phyloP scores from a whole-genome alignment of 1,140 invertebrate genomes.

The Anastatus disparis region DNA sequence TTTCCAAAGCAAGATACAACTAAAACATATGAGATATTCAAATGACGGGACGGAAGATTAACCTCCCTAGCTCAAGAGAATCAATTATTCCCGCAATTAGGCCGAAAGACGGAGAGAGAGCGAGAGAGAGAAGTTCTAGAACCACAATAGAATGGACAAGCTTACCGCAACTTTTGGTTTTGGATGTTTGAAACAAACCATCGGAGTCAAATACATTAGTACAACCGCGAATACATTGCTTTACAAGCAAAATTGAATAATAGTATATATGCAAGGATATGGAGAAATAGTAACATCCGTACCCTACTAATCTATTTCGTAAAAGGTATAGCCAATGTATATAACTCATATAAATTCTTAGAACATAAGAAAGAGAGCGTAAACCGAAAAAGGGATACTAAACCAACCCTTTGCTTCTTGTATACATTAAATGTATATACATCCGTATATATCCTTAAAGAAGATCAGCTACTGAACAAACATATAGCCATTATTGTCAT shows the following conservation, averaged over 20 bases:
- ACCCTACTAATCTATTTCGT: conserved; percentile 38
- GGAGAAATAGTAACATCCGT: conserved; percentile 14
- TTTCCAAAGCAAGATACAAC: too few species aligned
- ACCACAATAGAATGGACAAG: conserved; percentile 26
- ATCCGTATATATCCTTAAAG: neutral
- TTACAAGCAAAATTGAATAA: too few species aligned
- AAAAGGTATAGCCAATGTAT: too few species aligned
- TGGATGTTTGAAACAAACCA: too few species aligned
- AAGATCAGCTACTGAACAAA: conserved; percentile 19
- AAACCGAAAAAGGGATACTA: neutral
- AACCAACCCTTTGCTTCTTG: neutral
- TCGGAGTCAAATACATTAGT: too few species aligned
- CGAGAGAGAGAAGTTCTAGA: too few species aligned
- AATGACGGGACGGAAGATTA: neutral
- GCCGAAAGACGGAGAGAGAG: too few species aligned
- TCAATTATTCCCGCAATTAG: conserved; percentile 42
- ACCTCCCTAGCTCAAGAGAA: conserved; percentile 20
- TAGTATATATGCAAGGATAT: too few species aligned
- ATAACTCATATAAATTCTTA: too few species aligned
- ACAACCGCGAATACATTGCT: too few species aligned
- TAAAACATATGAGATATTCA: conserved; percentile 33
- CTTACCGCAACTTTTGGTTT: conserved; percentile 2
- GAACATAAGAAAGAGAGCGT: neutral
- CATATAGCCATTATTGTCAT: conserved; percentile 3
- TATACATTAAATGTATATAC: too few species aligned